phyloP scores from a whole-genome alignment of 2,797 vertebrate genomes.

The Liparis tanakae region DNA sequence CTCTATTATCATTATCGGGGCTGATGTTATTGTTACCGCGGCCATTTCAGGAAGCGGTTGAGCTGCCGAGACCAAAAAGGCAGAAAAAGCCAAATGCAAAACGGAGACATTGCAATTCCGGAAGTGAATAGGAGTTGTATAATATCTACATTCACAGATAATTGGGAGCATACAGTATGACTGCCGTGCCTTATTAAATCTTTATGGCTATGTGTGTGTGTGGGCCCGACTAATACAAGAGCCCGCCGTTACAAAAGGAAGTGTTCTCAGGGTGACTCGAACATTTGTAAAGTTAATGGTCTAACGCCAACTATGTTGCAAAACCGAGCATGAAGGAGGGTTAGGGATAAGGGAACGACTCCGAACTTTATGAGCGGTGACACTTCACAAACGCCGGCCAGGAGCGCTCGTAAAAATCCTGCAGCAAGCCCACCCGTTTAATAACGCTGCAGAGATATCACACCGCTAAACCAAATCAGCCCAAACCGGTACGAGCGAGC shows the following conservation, averaged over 20 bases:
- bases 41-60: conserved; percentile 74
- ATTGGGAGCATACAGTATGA: conserved; percentile 73
- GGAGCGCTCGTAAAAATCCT: conserved; percentile 59
- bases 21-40: conserved; percentile 77
- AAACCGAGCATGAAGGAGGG: conserved; percentile 71
- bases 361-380: conserved; percentile 70
- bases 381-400: conserved; percentile 54
- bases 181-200: conserved; percentile 64
- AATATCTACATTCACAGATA: conserved; percentile 79
- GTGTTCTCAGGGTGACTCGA: conserved; percentile 57
- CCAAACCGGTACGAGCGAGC: conserved; percentile 34
- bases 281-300: conserved; percentile 74
- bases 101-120: conserved; percentile 69
- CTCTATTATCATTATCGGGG: conserved; percentile 79
- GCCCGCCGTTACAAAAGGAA: conserved; percentile 49
- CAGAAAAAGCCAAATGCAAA: conserved; percentile 67
- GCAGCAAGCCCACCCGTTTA: conserved; percentile 46
- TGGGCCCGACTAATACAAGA: conserved; percentile 34
- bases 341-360: conserved; percentile 62
- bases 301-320: conserved; percentile 56
- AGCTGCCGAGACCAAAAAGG: conserved; percentile 64
- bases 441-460: conserved; percentile 40
- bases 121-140: conserved; percentile 70
- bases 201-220: conserved; percentile 58
- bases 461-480: conserved; percentile 59